Evolutionary conservation across 2,888 invertebrate species (phyloP).

Genomic region (Encarsia formosa): DNA sequence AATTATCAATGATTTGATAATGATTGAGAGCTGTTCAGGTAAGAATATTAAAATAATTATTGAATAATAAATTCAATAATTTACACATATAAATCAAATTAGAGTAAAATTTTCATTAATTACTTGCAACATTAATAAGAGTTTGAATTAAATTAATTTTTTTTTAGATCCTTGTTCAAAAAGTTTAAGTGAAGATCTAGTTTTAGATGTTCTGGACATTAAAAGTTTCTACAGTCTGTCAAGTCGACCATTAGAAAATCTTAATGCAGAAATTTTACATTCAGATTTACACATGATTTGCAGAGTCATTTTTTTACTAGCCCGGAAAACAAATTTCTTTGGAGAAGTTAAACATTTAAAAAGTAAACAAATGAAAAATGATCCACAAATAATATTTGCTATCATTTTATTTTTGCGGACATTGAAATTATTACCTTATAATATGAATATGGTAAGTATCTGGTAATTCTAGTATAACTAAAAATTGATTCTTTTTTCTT

Average conservation of each 20-base stretch:
- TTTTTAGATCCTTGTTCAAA: constrained; percentile 38
- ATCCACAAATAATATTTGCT: no score
- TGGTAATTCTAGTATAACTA: neutral
- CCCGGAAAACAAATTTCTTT: neutral
- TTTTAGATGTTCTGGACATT: constrained; percentile 46
- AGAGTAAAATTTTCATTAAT: neutral
- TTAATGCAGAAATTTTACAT: neutral
- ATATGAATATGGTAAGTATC: neutral
- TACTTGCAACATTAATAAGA: neutral
- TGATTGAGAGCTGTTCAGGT: constrained; percentile 42
- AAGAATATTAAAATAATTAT: constrained; percentile 2
- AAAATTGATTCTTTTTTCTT: neutral
- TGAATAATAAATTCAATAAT: neutral
- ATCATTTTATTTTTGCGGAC: neutral
- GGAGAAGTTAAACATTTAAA: no score
- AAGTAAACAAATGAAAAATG: no score
- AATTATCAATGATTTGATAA: constrained; percentile 25
- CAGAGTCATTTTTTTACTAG: neutral
- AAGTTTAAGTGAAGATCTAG: constrained; percentile 39
- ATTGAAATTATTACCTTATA: neutral
- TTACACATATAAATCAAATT: neutral
- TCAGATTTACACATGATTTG: neutral
- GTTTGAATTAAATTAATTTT: neutral
- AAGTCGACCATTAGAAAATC: neutral
- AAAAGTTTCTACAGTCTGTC: constrained; percentile 54